These are phyloP conservation scores for Dinocampus coccinellae DNA, from an alignment of 2,888 invertebrate species.

Conservation along the genomic window DNA sequence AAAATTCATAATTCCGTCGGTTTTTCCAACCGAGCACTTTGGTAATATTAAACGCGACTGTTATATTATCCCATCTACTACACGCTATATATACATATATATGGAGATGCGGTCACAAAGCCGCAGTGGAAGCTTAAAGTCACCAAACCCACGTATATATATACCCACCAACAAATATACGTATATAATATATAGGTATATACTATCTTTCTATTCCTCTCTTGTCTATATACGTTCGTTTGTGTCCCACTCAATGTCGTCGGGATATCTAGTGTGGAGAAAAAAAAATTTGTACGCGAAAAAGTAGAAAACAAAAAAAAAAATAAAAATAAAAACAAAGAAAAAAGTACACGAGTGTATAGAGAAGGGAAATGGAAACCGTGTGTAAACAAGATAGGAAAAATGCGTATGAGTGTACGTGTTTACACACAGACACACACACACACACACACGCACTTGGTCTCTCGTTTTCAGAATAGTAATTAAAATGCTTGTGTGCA, in stretches of 20 bases:
- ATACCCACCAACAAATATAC: conserved; percentile 1
- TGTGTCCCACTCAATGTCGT: conserved; percentile 1
- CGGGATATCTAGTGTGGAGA: not conserved
- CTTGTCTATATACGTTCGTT: conserved; percentile 3
- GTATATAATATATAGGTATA: conserved; percentile 44
- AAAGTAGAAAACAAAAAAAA: conserved; percentile 5
- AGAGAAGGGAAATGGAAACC: conserved; percentile 10
- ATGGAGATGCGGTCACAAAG: conserved; percentile 53
- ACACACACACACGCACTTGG: conserved; percentile 5
- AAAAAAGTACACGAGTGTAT: conserved; percentile 27
- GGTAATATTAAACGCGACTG: conserved; percentile 64
- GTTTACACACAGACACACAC: not conserved
- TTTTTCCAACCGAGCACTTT: conserved; percentile 63
- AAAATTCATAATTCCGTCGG: conserved; percentile 63
- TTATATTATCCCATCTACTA: conserved; percentile 30
- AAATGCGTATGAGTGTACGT: not conserved
- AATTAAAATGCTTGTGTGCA: conserved; percentile 37
- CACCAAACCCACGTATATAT: conserved; percentile 30
- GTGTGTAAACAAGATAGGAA: conserved; percentile 15
- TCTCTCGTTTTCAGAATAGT: conserved; percentile 28
- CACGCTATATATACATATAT: not conserved
- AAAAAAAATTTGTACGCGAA: not conserved
- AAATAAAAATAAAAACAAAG: conserved; percentile 27
- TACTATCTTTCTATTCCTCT: conserved; percentile 30
- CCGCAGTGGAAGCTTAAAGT: conserved; percentile 63